Conservation (phyloP, 92 coral and sea anemone genomes). For the Epizoanthus ramosus region DNA sequence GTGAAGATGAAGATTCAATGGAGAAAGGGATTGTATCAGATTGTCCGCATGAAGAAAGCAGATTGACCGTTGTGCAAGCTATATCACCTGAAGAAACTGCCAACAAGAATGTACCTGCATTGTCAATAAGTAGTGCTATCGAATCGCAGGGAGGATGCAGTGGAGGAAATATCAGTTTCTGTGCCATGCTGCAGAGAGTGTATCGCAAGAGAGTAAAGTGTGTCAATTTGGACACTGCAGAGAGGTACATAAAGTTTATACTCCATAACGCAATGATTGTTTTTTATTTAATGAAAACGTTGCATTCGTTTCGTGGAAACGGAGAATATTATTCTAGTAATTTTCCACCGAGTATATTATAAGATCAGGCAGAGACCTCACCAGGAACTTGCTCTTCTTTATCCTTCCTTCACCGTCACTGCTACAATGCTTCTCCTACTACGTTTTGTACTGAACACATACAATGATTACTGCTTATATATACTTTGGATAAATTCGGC, state of each 20-base stretch:
- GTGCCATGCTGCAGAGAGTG: constrained; percentile 69
- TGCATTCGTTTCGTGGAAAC: background rate
- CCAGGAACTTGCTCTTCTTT: too few species aligned
- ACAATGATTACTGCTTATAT: too few species aligned
- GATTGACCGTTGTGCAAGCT: background rate
- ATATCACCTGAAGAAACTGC: background rate
- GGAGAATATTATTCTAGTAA: background rate
- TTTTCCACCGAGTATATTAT: too few species aligned
- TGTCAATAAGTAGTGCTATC: constrained; percentile 55
- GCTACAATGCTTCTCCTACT: too few species aligned
- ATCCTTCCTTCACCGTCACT: too few species aligned
- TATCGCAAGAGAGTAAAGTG: constrained; percentile 64
- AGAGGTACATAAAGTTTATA: constrained; percentile 40
- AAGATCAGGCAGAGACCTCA: too few species aligned
- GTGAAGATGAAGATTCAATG: background rate
- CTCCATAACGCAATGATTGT: background rate
- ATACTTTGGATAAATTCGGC: too few species aligned
- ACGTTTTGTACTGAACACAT: too few species aligned
- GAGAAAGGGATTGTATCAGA: background rate
- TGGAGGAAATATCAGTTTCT: constrained; percentile 67
- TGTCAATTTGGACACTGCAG: constrained; percentile 23
- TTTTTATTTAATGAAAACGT: background rate
- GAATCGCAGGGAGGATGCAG: constrained; percentile 79
- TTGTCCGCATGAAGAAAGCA: constrained; percentile 3
- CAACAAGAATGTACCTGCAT: background rate